Evolutionary conservation across 2,888 invertebrate genomes (phyloP).

Genomic region (Alloplasta piceator): DNA sequence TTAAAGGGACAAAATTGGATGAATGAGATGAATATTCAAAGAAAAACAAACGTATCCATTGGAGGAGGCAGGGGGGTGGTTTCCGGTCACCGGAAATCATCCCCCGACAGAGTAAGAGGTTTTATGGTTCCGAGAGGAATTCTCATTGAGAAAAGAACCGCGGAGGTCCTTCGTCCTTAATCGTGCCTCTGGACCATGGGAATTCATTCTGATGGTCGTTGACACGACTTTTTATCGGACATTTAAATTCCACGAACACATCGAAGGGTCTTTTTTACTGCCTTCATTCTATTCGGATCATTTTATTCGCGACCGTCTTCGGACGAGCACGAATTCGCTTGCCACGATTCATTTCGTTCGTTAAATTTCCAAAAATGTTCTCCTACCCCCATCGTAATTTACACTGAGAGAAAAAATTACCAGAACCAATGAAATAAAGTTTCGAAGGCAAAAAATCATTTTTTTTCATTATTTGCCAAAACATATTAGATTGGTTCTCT

Average conservation of each 20-base stretch:
- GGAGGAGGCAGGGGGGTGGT: not conserved
- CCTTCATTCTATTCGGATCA: too few species aligned
- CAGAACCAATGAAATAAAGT: too few species aligned
- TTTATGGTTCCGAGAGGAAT: constrained; percentile 12
- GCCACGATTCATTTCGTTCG: too few species aligned
- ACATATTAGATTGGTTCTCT: too few species aligned
- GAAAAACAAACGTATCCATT: constrained; percentile 25
- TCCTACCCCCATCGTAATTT: too few species aligned
- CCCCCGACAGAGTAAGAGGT: not conserved
- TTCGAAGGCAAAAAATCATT: too few species aligned
- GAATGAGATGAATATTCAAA: constrained; percentile 57
- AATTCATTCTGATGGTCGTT: not conserved
- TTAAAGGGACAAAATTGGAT: not conserved
- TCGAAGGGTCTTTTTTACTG: too few species aligned
- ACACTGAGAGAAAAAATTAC: too few species aligned
- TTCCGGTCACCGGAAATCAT: constrained; percentile 27
- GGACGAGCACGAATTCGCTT: too few species aligned
- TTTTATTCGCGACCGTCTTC: constrained; percentile 6
- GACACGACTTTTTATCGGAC: constrained; percentile 28
- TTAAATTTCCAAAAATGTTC: too few species aligned
- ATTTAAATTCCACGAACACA: constrained; percentile 7
- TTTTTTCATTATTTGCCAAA: too few species aligned
- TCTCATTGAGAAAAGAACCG: constrained; percentile 11
- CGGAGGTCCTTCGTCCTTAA: constrained; percentile 16
- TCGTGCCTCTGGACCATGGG: not conserved